Base-by-base conservation (phyloP, 2,888 invertebrate species). In the Zhengitettix transpicula region DNA sequence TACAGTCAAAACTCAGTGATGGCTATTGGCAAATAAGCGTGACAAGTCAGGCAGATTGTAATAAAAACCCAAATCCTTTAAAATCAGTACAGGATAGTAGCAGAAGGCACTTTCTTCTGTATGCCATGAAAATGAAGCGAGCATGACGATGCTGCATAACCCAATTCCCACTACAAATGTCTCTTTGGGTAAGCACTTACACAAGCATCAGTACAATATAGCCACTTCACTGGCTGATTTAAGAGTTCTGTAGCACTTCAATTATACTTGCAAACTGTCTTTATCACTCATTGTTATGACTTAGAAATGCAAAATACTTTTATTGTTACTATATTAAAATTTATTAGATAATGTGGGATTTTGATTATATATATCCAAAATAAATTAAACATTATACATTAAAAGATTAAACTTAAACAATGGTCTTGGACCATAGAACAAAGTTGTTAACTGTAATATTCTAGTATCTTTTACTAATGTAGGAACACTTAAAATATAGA, bases 21-120 rank as follows among this genome's bases (percentile, higher is more conserved):
- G 71, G 72, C 73, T 71, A 73, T 70, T 70, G 71, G 71, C 72
- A 72, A 72, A 65, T 65, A 72, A 71, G 70, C 71, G 71, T 72
- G 71, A 64, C 64, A 63, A 63, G 61, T 64, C 65, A 65, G 65
- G 64, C 64, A 65, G 61, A 61, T 63, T 61, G 65, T 63, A 63
- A 62, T 63, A 57, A 61, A 63, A 64, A 65, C 64, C 65, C 65
- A 63, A 64, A 63, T 65, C 65, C 65, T 62, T 62, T 64, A 61
- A 63, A 61, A 58, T 62, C 62, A 62, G 62, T 62, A 62, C 60
- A 62, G 62, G 64, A 64, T 62, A 65, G 64, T 64, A 64, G 60
- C 63, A 63, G 65, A 64, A 65, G 65, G 64, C 64, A 65, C 64
- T 62, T 63, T 62, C 61, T 63, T 63, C 61, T 47, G 56, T 61